These are phyloP conservation scores for Oxyura jamaicensis DNA, from an alignment of 2,113 vertebrate genomes.

Conservation along the genomic window DNA sequence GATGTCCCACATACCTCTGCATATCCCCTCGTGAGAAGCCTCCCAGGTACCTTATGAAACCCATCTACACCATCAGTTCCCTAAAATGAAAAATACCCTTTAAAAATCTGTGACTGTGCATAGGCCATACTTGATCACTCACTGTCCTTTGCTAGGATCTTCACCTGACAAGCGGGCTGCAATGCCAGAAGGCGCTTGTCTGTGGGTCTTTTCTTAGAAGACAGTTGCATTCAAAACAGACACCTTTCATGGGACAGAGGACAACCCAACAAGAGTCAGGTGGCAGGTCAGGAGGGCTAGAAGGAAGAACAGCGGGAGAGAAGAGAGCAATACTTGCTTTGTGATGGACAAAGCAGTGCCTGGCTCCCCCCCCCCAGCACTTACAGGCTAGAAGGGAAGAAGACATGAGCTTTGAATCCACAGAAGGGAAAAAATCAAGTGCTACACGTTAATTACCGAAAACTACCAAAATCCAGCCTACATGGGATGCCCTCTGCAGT, in stretches of 20 bases:
- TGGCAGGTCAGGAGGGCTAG: background rate
- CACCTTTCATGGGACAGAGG: background rate
- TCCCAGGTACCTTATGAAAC: background rate
- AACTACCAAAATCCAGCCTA: background rate
- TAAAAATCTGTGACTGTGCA: background rate
- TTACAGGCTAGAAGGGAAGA: background rate
- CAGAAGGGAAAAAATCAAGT: background rate
- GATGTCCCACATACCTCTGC: background rate
- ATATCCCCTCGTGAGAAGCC: background rate
- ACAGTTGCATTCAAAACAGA: background rate
- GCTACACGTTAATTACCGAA: background rate
- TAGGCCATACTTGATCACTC: background rate
- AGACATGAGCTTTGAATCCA: background rate
- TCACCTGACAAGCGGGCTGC: background rate
- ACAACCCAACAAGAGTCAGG: background rate
- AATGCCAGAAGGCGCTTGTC: background rate
- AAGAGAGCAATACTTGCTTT: background rate
- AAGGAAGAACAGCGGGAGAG: background rate
- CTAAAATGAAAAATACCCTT: background rate
- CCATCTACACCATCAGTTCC: background rate
- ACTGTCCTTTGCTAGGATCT: background rate
- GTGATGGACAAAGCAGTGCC: background rate
- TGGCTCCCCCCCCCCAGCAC: background rate
- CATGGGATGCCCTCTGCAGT: background rate
- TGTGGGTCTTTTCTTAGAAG: background rate